Evolutionary conservation across 2,888 invertebrate genomes (phyloP).

Genomic region (Drosophila tanythrix): DNA sequence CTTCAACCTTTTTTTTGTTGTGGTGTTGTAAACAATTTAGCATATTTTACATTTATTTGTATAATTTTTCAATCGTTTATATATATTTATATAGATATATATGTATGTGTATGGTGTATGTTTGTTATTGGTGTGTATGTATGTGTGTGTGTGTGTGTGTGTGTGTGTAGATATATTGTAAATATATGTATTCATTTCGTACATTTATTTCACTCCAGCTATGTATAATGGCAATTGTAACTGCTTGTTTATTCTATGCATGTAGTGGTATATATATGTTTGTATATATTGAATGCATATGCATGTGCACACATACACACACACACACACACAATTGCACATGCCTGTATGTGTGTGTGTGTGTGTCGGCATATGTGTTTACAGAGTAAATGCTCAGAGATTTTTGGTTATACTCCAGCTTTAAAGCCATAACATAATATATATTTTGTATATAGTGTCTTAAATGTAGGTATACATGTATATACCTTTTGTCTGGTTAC

Average conservation of each 20-base stretch:
- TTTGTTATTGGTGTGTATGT: constrained; percentile 4
- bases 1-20: not conserved
- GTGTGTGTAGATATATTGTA: not conserved
- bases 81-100: constrained; percentile 31
- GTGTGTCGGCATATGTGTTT: constrained; percentile 27
- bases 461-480: constrained; percentile 35
- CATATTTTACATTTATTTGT: constrained; percentile 70
- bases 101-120: constrained; percentile 16
- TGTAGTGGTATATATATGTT: constrained; percentile 9
- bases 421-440: constrained; percentile 33
- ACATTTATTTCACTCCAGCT: constrained; percentile 19
- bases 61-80: constrained; percentile 30
- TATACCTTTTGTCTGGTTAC: constrained; percentile 5
- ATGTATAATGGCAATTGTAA: constrained; percentile 22
- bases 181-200: constrained; percentile 10
- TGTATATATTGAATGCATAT: not conserved
- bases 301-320: not conserved
- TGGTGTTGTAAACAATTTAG: constrained; percentile 71
- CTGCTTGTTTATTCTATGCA: constrained; percentile 18
- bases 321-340: too few relatives aligned
- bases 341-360: not conserved
- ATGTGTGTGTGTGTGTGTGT: constrained; percentile 1
- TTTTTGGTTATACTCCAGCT: constrained; percentile 11
- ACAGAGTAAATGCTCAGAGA: constrained; percentile 13
- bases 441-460: constrained; percentile 24